Percentiles rank a stretch among this genome's conserved stretches.
Evolutionary conservation across 2,888 invertebrate species (phyloP).

Genomic region (Acleris emargana): DNA sequence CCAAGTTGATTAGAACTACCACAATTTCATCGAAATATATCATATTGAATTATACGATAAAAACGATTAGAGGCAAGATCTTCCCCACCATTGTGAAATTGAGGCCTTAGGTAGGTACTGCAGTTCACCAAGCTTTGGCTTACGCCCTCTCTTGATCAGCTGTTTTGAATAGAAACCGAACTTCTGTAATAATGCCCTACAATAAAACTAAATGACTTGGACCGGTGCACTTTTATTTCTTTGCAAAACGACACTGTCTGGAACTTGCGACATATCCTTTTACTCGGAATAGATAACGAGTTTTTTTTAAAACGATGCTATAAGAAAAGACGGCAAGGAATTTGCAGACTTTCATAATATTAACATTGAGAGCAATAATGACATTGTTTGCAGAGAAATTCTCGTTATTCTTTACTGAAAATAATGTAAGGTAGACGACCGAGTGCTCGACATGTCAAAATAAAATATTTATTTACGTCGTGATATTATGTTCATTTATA

Average conservation of each 20-base stretch:
- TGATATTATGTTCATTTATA: no score
- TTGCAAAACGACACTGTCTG: conserved; percentile 15
- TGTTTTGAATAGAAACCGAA: conserved; percentile 46
- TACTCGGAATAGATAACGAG: conserved; percentile 15
- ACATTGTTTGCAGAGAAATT: no score
- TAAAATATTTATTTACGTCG: no score
- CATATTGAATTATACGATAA: no score
- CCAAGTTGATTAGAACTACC: no score
- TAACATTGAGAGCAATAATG: no score
- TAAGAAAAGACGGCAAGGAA: background rate
- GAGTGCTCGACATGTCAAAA: no score
- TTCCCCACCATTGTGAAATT: no score
- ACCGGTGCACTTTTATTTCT: conserved; percentile 49
- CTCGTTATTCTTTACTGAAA: no score
- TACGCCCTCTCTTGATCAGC: conserved; percentile 39
- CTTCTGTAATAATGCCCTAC: conserved; percentile 51
- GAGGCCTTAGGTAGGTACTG: background rate
- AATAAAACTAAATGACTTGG: conserved; percentile 56
- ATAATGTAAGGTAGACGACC: no score
- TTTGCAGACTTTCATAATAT: background rate
- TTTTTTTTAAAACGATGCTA: background rate
- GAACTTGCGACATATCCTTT: conserved; percentile 11
- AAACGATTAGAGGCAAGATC: no score
- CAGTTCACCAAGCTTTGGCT: background rate
- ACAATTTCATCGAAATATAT: no score